A percentile compares a stretch with the other conserved stretches of the same genome.
phyloP scores from a whole-genome alignment of 2,113 vertebrate species.

The crab-eating macaque (Macaca fascicularis) region T2T-MFA8v1.1 NC_088378.1:136665001-136665500 shows the following conservation, averaged over 20 bases:
- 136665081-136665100: background rate
- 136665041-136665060: background rate
- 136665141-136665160: background rate
- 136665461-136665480: background rate
- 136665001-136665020: background rate
- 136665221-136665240: background rate
- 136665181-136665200: background rate
- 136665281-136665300: background rate
- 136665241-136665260: background rate
- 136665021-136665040: background rate
- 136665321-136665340: background rate
- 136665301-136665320: constrained; percentile 28
- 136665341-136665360: constrained; percentile 29
- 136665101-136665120: background rate
- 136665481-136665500: background rate
- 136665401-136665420: background rate
- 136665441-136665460: background rate
- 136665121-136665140: background rate
- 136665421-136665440: background rate
- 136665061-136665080: background rate
- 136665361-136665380: background rate
- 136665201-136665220: background rate
- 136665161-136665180: background rate
- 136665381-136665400: background rate
- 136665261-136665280: background rate